phyloP scores from a whole-genome alignment of 2,113 vertebrate genomes.

The Cynocephalus volans region DNA sequence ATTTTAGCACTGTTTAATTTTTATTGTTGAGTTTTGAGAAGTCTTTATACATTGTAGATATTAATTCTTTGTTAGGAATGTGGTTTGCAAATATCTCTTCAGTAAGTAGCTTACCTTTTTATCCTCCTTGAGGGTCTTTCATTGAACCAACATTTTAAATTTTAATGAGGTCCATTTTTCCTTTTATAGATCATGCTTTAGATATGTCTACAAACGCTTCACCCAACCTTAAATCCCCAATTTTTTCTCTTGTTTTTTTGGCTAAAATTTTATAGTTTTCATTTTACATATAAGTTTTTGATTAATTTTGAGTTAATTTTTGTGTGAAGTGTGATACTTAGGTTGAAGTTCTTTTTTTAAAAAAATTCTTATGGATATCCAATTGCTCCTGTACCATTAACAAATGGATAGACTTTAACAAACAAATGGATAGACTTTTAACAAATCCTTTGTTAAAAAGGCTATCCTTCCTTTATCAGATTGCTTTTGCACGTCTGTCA shows the following conservation, averaged over 20 bases:
- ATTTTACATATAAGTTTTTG: not conserved
- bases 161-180: conserved; percentile 43
- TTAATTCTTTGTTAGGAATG: not conserved
- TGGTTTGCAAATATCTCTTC: not conserved
- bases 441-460: not conserved
- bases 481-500: not conserved
- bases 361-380: not conserved
- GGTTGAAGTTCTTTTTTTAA: conserved; percentile 82
- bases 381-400: not conserved
- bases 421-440: too few species aligned
- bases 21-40: not conserved
- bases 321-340: not conserved
- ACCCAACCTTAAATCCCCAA: not conserved
- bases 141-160: not conserved
- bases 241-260: not conserved
- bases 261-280: not conserved
- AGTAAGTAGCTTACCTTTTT: too few species aligned
- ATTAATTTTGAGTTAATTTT: not conserved
- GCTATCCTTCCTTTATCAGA: not conserved
- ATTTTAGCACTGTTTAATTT: not conserved
- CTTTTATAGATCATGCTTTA: not conserved
- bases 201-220: not conserved
- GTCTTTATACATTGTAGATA: not conserved
- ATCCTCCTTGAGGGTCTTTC: not conserved
- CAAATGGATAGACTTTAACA: too few species aligned